Base-by-base conservation (phyloP, 2,888 invertebrate genomes). In the Syrphus vitripennis region DNA sequence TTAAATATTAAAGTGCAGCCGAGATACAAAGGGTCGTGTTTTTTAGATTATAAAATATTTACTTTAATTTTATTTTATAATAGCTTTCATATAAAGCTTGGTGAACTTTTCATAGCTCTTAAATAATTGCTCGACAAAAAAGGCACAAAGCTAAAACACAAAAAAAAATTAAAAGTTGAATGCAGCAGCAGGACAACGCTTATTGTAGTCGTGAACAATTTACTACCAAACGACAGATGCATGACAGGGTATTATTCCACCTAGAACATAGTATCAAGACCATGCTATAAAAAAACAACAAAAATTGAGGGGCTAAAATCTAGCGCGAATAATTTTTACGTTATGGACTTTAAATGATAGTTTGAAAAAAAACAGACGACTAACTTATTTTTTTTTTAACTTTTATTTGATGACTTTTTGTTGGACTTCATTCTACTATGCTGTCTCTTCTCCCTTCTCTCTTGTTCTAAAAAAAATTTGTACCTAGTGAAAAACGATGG, bases 181-280 rank as follows among this genome's bases (percentile, higher is more conserved):
- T 80, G 83, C 75, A 84, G 80, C 71, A 76, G 83, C 75, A 84
- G 80, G 75, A 76, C 75, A 80, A 26, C 61, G 83, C 75, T 80
- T 71, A 83, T 83, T 83, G 83, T 83, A 80, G 83, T 83, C 80
- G 71, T 80, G 80, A 80, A 80, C 83, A 84, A 84, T 80, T 80
- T 84, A 84, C 83, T 84, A 76, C 71, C 83, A 75, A 84, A 80
- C 75, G 83, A 80, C 80, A 80, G 83, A 83, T 80, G 83, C 83
- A 80, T 84, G 83, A 84, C 83, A 80, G 80, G 42, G 71, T 71
- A 80, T 84, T 84, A 84, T 84, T 84, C 67, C 75, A 67, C 57
- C 71, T 75, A 71, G n/a, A n/a, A n/a, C n/a, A 53, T 37, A 67
- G n/a, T 65, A 53, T 40, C 37, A 53, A 34, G n/a, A 29, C 45